Conservation (phyloP, 2,113 vertebrate species). For the Cephalopholis sonnerati region DNA sequence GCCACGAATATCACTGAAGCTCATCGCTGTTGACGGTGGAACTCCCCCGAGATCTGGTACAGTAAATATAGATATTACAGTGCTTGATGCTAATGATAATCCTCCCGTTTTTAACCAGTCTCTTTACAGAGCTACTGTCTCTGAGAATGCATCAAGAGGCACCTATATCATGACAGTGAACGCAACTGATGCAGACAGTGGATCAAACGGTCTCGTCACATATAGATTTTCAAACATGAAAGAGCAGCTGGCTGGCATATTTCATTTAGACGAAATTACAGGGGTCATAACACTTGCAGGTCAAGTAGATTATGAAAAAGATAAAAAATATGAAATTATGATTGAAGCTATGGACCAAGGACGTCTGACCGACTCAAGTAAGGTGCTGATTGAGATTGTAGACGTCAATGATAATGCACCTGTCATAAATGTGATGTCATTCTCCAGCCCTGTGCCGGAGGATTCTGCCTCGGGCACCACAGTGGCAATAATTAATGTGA, state of each 20-base stretch:
- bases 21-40: slow-evolving; percentile 68
- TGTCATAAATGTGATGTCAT: slow-evolving; percentile 72
- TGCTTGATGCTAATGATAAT: slow-evolving; percentile 61
- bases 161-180: slow-evolving; percentile 53
- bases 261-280: slow-evolving; percentile 76
- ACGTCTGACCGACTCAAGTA: slow-evolving; percentile 74
- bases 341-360: slow-evolving; percentile 86
- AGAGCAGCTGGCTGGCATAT: slow-evolving; percentile 39
- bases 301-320: slow-evolving; percentile 82
- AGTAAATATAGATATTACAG: slow-evolving; percentile 65
- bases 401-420: slow-evolving; percentile 80
- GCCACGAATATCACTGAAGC: slow-evolving; percentile 24
- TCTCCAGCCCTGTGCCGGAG: slow-evolving; percentile 66
- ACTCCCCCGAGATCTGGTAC: slow-evolving; percentile 63
- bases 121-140: slow-evolving; percentile 45
- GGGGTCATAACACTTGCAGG: slow-evolving; percentile 78
- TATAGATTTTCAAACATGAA: slow-evolving; percentile 79
- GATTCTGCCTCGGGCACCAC: slow-evolving; percentile 54
- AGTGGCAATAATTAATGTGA: slow-evolving; percentile 75
- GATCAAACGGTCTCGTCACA: slow-evolving; percentile 75
- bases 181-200: slow-evolving; percentile 66
- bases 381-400: slow-evolving; percentile 82
- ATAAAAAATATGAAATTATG: slow-evolving; percentile 72
- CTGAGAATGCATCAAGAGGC: slow-evolving; percentile 47
- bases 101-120: slow-evolving; percentile 65